Evolutionary conservation across 1,140 invertebrate genomes (phyloP).

Genomic region (Sesamia nonagrioides): DNA sequence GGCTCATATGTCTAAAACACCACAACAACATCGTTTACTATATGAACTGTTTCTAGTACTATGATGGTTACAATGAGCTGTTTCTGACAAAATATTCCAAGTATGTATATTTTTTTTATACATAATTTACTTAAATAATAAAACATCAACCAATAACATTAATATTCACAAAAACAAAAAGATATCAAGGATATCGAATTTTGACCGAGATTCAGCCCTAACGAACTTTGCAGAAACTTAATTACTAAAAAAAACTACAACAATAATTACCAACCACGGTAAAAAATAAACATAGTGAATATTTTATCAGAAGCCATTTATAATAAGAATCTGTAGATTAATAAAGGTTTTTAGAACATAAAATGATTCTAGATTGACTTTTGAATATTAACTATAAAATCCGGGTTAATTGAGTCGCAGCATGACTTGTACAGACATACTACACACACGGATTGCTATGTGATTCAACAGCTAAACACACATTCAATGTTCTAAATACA

Average conservation of each 20-base stretch:
- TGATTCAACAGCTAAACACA: conserved; percentile 3
- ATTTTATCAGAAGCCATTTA: conserved; percentile 7
- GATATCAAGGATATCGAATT: too few species aligned
- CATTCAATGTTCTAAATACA: conserved; percentile 33
- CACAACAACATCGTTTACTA: background rate
- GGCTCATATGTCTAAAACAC: background rate
- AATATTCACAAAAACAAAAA: too few species aligned
- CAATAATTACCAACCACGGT: background rate
- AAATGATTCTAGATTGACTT: background rate
- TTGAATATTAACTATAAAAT: background rate
- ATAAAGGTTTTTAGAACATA: conserved; percentile 17
- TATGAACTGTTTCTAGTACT: conserved; percentile 21
- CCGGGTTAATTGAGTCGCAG: conserved; percentile 7
- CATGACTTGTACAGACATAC: background rate
- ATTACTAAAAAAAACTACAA: background rate
- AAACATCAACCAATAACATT: background rate
- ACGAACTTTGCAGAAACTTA: background rate
- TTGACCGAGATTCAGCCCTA: too few species aligned
- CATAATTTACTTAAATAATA: background rate
- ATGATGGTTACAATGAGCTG: background rate
- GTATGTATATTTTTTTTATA: background rate
- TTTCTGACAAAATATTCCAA: conserved; percentile 22
- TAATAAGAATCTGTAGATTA: background rate
- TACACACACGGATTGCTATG: background rate
- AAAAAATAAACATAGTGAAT: background rate